Base-by-base conservation (phyloP, 2,113 vertebrate genomes). In the Malurus cyaneus region DNA sequence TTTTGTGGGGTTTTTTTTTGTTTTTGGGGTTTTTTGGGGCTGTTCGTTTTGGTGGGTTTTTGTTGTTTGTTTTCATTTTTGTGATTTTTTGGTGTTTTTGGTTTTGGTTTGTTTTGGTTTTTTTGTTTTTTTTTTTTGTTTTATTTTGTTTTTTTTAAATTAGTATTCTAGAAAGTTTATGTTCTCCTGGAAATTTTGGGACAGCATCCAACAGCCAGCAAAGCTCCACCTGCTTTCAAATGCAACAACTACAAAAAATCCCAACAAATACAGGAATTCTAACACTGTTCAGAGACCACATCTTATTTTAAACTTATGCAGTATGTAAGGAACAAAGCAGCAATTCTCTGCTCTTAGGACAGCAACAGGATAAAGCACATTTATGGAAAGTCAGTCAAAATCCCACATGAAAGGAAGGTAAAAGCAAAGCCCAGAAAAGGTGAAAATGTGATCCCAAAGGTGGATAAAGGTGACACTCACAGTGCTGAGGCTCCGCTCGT, bases 401-500 rank as follows among this genome's bases (percentile, higher is more conserved):
- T 9, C n/a, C 44, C 23, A 67, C 46, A 66, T 15, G 32, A 44
- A 60, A 82, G 44, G 67, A 84, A 60, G 17, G 52, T 2, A 14
- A 1, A 42, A 64, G 6, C 0, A 86, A 52, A 81, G 4, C 39
- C 34, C 28, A 82, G 6, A 15, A 12, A 65, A 46, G n/a, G 19
- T 87, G 61, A 47, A 47, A 16, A 0, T 71, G 26, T 2, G 41
- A 32, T 9, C 52, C 57, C 62, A 66, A 77, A 26, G 1, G 3
- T 42, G 83, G 47, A 5, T 0, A 1, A 73, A 87, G 77, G 87
- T 13, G 18, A 92, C 91, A 98, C 98, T 97, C 92, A 99, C 99
- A 53, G 99, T 99, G 97, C 98, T 99, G 86, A 99, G 98, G 96
- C 99, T 99, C 88, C 99, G 97, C 89, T 99, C 99, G 8, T 99